A percentile compares a stretch with the other conserved stretches of the same genome.
phyloP scores from a whole-genome alignment of 2,113 vertebrate species.

The Heterotilapia buettikoferi region DNA sequence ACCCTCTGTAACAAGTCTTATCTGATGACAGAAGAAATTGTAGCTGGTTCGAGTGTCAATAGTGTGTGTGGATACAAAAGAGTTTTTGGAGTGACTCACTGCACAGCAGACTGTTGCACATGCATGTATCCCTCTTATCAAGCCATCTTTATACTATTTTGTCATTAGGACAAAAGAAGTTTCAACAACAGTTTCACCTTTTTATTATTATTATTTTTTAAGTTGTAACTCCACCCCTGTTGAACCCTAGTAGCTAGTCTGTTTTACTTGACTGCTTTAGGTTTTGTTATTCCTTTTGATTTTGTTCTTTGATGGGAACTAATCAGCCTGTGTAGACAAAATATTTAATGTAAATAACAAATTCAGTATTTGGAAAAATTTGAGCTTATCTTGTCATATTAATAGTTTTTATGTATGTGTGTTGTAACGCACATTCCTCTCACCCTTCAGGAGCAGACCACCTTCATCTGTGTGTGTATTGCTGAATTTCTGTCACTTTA shows the following conservation, averaged over 20 bases:
- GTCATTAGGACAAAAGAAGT: neutral
- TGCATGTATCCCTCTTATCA: neutral
- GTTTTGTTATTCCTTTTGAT: neutral
- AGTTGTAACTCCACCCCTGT: neutral
- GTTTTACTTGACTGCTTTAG: neutral
- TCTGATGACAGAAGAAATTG: neutral
- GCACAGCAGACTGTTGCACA: neutral
- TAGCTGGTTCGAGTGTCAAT: neutral
- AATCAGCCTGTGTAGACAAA: neutral
- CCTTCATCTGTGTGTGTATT: conserved; percentile 94
- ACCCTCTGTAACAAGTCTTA: neutral
- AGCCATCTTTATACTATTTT: neutral
- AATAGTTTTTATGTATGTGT: neutral
- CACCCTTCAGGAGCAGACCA: conserved; percentile 83
- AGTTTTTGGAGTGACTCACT: neutral
- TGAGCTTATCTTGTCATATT: neutral
- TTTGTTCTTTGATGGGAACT: neutral
- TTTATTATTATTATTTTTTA: neutral
- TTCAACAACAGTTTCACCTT: neutral
- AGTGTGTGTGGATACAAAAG: neutral
- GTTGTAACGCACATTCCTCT: neutral
- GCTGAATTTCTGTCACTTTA: conserved; percentile 93
- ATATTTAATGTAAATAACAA: rapidly evolving
- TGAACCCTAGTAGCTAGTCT: neutral
- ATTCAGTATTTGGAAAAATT: neutral